phyloP scores from a whole-genome alignment of 2,113 vertebrate genomes.

The Ahaetulla prasina region DNA sequence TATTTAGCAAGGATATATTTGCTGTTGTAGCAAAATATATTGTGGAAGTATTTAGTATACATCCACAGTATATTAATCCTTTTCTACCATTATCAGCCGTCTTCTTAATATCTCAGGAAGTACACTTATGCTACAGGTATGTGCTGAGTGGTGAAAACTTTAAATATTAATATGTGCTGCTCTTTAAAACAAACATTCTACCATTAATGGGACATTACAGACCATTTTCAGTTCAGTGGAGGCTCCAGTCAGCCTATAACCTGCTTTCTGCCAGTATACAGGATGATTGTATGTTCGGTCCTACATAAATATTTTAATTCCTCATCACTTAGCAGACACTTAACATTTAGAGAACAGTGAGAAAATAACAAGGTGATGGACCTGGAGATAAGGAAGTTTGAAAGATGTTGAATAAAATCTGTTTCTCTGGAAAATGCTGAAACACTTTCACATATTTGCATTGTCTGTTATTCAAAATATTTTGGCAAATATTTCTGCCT shows the following conservation, averaged over 20 bases:
- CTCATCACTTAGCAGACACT: slow-evolving; percentile 4
- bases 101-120: slow-evolving; percentile 19
- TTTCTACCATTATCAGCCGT: background rate
- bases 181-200: background rate
- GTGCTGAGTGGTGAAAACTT: slow-evolving; percentile 6
- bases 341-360: slow-evolving; percentile 13
- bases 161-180: slow-evolving; percentile 21
- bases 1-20: background rate
- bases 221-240: slow-evolving; percentile 1
- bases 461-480: background rate
- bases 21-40: background rate
- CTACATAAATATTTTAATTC: slow-evolving; percentile 20
- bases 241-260: background rate
- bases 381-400: background rate
- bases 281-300: background rate
- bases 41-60: background rate
- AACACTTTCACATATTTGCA: background rate
- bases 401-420: background rate
- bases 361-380: background rate
- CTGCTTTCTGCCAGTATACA: background rate
- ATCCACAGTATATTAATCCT: slow-evolving; percentile 8
- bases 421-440: background rate
- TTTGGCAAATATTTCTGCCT: too few species aligned
- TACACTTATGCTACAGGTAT: background rate
- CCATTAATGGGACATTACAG: slow-evolving; percentile 1